These are phyloP conservation scores for Andinoacara biseriatus DNA, from an alignment of 2,113 vertebrate species.

Conservation along the genomic window DNA sequence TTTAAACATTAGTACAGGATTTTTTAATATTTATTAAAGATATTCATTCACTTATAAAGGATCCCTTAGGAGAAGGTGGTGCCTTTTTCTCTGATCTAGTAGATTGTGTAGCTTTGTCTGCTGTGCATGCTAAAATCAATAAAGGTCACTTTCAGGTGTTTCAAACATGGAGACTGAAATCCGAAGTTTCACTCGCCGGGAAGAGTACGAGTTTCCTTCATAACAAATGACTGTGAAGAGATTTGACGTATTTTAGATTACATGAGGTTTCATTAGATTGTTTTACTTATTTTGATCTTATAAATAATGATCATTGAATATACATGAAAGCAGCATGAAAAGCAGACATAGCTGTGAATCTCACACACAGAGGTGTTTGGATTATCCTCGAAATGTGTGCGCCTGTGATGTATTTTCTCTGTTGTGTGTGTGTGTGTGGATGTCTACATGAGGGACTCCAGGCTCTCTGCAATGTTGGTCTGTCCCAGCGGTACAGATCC, in stretches of 20 bases:
- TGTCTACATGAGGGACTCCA: conserved; percentile 87
- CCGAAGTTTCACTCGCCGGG: rapidly evolving
- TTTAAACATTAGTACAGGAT: not conserved
- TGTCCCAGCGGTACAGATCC: conserved; percentile 86
- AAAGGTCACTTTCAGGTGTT: conserved; percentile 1
- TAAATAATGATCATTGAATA: not conserved
- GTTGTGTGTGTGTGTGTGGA: not conserved
- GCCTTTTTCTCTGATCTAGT: not conserved
- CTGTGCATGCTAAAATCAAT: not conserved
- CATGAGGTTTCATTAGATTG: not conserved
- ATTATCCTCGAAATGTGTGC: not conserved
- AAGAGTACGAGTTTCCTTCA: not conserved
- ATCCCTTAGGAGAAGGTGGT: not conserved
- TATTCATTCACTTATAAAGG: not conserved
- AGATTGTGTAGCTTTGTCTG: not conserved
- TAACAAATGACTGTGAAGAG: not conserved
- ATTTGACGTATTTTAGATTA: not conserved
- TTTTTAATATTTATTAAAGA: not conserved
- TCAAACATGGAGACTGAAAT: not conserved
- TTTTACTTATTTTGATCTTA: not conserved
- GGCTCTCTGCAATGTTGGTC: conserved; percentile 87
- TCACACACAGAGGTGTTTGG: not conserved
- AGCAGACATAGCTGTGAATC: not conserved
- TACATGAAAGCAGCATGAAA: conserved; percentile 8
- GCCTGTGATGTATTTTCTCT: not conserved